Conservation (phyloP, 2,113 vertebrate genomes). For the Hystrix brachyura region DNA sequence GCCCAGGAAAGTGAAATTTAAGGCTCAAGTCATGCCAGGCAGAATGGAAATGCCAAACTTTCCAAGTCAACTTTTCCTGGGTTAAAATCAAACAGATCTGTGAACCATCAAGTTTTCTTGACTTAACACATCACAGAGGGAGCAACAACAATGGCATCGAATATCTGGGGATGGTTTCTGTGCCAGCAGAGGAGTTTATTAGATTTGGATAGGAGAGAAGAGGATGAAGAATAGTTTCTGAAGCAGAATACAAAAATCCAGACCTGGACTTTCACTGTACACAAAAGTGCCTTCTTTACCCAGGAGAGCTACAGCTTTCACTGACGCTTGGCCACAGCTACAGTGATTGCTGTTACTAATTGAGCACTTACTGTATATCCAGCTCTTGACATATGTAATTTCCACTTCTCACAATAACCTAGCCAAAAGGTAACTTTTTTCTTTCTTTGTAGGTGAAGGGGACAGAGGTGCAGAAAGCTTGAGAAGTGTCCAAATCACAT, state of each 20-base stretch:
- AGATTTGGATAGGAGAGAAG: not conserved
- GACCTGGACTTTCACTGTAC: not conserved
- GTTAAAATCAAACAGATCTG: not conserved
- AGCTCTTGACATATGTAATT: not conserved
- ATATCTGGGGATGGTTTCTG: not conserved
- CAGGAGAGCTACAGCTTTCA: not conserved
- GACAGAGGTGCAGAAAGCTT: not conserved
- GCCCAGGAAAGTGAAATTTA: not conserved
- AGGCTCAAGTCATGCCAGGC: not conserved
- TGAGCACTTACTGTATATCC: not conserved
- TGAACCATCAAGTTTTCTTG: not conserved
- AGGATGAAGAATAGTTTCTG: not conserved
- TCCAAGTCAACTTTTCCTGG: conserved; percentile 35
- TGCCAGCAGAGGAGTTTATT: not conserved
- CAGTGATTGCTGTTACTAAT: not conserved
- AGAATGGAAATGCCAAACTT: conserved; percentile 7
- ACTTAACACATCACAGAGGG: not conserved
- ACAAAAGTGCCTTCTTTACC: not conserved
- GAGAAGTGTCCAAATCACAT: not conserved
- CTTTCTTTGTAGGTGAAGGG: not conserved
- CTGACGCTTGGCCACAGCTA: not conserved
- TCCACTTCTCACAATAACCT: not conserved
- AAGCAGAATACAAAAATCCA: conserved; percentile 11
- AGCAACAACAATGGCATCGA: not conserved
- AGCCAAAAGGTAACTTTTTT: not conserved